Conservation (phyloP, 2,888 invertebrate species). For the Malacosoma neustria region DNA sequence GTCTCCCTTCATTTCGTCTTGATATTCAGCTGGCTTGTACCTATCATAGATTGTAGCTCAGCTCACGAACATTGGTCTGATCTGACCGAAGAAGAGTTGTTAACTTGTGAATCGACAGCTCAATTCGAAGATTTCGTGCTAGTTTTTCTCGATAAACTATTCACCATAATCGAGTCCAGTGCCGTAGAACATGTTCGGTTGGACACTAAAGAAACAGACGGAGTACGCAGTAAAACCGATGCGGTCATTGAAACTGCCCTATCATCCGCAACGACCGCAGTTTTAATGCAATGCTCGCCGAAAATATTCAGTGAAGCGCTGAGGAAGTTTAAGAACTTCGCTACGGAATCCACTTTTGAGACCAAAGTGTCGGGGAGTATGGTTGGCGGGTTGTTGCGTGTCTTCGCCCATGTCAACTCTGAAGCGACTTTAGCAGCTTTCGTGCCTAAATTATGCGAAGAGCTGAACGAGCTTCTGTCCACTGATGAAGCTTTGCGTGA, state of each 20-base stretch:
- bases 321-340: slow-evolving; percentile 83
- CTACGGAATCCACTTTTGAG: slow-evolving; percentile 85
- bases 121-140: slow-evolving; percentile 92
- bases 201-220: slow-evolving; percentile 75
- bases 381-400: slow-evolving; percentile 81
- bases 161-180: slow-evolving; percentile 81
- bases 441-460: slow-evolving; percentile 81
- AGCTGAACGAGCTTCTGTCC: slow-evolving; percentile 74
- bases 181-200: slow-evolving; percentile 79
- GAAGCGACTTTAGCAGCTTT: slow-evolving; percentile 81
- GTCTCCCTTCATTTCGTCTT: slow-evolving; percentile 87
- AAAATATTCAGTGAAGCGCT: slow-evolving; percentile 78
- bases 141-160: slow-evolving; percentile 87
- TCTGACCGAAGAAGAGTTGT: slow-evolving; percentile 84
- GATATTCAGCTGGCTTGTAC: slow-evolving; percentile 84
- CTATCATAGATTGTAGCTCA: slow-evolving; percentile 88
- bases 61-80: slow-evolving; percentile 79
- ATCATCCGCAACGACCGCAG: slow-evolving; percentile 77
- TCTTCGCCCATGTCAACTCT: slow-evolving; percentile 79
- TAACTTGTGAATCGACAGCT: slow-evolving; percentile 86
- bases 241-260: slow-evolving; percentile 82
- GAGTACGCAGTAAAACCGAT: slow-evolving; percentile 80
- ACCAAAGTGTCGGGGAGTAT: slow-evolving; percentile 88
- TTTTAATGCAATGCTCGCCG: slow-evolving; percentile 84
- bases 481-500: slow-evolving; percentile 82